A percentile compares a stretch with the other conserved stretches of the same genome.
These are phyloP conservation scores for Sebastes matsubarae DNA, from an alignment of 2,797 vertebrate genomes.

Conservation along the genomic window DNA sequence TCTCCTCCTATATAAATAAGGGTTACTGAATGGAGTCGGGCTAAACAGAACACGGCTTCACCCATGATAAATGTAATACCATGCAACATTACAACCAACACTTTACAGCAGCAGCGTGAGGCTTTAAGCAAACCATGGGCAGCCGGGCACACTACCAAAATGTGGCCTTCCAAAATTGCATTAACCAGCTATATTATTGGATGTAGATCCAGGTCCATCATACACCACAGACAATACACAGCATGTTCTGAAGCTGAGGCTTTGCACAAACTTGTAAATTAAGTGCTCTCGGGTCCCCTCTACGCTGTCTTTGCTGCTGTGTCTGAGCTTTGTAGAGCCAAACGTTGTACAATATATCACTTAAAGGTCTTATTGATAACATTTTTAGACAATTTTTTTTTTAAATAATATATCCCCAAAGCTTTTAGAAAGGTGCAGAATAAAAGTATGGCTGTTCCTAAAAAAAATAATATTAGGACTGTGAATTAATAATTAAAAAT, in stretches of 20 bases:
- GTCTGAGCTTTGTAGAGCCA: no score
- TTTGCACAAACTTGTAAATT: not conserved
- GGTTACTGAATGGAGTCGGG: conserved; percentile 11
- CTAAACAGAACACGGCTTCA: conserved; percentile 11
- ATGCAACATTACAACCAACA: conserved; percentile 33
- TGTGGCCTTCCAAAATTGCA: conserved; percentile 14
- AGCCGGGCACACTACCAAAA: conserved; percentile 6
- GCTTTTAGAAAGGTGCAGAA: no score
- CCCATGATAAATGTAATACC: conserved; percentile 14
- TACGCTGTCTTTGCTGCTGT: not conserved
- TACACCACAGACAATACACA: not conserved
- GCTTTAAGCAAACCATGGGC: conserved; percentile 21
- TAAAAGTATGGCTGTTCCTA: no score
- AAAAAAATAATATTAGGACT: no score
- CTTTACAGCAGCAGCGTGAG: conserved; percentile 9
- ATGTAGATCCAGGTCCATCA: not conserved
- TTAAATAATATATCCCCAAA: no score
- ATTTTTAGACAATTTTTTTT: no score
- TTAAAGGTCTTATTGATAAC: not conserved
- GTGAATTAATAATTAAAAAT: no score
- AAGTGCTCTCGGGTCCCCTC: not conserved
- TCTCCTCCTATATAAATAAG: conserved; percentile 38
- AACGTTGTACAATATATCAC: not conserved
- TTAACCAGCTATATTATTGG: not conserved
- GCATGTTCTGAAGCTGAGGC: not conserved